Conservation (phyloP, 2,888 invertebrate genomes). For the Archips xylosteana region DNA sequence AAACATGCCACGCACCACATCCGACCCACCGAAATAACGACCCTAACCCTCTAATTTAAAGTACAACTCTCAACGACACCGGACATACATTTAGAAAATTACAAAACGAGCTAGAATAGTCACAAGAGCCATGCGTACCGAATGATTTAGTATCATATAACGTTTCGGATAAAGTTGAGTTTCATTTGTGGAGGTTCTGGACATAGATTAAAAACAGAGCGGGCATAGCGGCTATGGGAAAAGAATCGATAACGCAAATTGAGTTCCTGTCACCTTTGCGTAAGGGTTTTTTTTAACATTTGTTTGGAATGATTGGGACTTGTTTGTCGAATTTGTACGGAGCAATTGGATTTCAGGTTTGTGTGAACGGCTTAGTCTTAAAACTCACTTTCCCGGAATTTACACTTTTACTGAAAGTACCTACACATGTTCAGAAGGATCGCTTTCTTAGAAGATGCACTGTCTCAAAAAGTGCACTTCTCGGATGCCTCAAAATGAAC, state of each 20-base stretch:
- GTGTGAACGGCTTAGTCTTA: too few species aligned
- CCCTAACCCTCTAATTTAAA: slow-evolving; percentile 50
- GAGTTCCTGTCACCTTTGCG: slow-evolving; percentile 64
- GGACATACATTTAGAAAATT: slow-evolving; percentile 45
- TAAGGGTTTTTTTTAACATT: slow-evolving; percentile 56
- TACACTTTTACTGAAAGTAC: too few species aligned
- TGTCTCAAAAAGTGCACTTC: too few species aligned
- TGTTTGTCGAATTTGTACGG: slow-evolving; percentile 18
- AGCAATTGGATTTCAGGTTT: slow-evolving; percentile 23
- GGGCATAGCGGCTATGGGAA: slow-evolving; percentile 35
- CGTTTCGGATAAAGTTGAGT: slow-evolving; percentile 46
- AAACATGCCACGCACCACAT: slow-evolving; percentile 50
- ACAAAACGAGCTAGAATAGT: slow-evolving; percentile 36
- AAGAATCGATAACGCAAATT: slow-evolving; percentile 70
- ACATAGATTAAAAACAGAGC: slow-evolving; percentile 12
- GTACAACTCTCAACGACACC: slow-evolving; percentile 46
- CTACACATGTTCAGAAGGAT: too few species aligned
- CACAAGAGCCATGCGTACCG: slow-evolving; percentile 45
- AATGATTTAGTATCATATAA: slow-evolving; percentile 48
- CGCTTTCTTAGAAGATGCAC: too few species aligned
- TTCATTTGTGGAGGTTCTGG: slow-evolving; percentile 21
- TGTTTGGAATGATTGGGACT: slow-evolving; percentile 40
- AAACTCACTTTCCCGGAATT: too few species aligned
- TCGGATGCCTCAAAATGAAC: too few species aligned
- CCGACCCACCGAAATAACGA: slow-evolving; percentile 50